These are phyloP conservation scores for Geococcyx californianus DNA, from an alignment of 2,113 vertebrate genomes.

Conservation along the genomic window DNA sequence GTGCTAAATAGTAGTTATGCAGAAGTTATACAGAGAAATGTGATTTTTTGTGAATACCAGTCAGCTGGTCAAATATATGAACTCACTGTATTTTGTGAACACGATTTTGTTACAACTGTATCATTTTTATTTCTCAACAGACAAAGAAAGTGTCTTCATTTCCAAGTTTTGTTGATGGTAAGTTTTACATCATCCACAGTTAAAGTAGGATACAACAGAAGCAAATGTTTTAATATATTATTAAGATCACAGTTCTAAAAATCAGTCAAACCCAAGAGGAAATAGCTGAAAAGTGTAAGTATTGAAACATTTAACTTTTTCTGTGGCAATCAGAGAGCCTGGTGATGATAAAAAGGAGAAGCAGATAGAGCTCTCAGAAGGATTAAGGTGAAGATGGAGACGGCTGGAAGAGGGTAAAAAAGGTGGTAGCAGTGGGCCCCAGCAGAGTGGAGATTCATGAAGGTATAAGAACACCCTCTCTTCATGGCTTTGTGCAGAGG, in stretches of 20 bases:
- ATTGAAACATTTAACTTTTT: not conserved
- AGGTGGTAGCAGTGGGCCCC: not conserved
- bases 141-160: conserved; percentile 94
- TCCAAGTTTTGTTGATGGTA: conserved; percentile 98
- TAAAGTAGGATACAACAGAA: not conserved
- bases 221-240: not conserved
- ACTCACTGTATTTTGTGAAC: not conserved
- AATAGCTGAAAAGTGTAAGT: not conserved
- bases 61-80: not conserved
- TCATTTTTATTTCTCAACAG: conserved; percentile 75
- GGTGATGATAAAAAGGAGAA: not conserved
- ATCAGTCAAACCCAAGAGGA: not conserved
- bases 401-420: not conserved
- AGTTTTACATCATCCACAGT: conserved; percentile 55
- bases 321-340: not conserved
- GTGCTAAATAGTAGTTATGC: not conserved
- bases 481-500: not conserved
- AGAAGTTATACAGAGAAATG: not conserved
- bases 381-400: not conserved
- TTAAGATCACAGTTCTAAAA: not conserved
- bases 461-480: not conserved
- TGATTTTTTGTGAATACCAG: not conserved
- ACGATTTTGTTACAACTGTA: not conserved
- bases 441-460: not conserved
- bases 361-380: not conserved